These are phyloP conservation scores for Paramormyrops hopkinsi DNA, from an alignment of 2,797 vertebrate species.

Conservation along the genomic window DNA sequence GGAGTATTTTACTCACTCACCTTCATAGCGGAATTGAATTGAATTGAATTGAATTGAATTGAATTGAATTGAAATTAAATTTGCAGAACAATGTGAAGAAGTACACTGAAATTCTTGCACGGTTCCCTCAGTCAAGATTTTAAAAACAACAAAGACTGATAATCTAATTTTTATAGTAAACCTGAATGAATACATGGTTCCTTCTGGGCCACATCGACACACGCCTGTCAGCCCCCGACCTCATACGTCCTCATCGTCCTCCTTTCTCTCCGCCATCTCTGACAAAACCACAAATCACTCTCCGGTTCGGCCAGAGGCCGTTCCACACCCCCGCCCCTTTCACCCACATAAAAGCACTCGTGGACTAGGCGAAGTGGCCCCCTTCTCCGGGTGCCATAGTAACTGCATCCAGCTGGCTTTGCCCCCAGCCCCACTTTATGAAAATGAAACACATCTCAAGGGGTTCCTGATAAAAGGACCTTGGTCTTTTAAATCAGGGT, in stretches of 20 bases:
- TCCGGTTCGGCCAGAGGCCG: background rate
- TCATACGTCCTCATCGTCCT: background rate
- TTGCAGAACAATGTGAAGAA: background rate
- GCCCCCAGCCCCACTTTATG: background rate
- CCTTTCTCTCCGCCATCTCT: background rate
- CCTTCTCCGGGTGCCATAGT: background rate
- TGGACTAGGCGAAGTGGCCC: background rate
- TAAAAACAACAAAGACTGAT: background rate
- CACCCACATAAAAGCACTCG: background rate
- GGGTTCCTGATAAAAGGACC: background rate
- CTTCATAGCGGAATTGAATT: background rate
- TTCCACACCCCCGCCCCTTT: background rate
- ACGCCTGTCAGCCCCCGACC: background rate
- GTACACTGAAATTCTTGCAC: background rate
- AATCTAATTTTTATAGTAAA: background rate
- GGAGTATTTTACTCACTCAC: background rate
- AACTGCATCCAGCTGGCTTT: background rate
- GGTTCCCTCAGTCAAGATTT: background rate
- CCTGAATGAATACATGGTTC: background rate
- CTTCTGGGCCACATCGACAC: background rate
- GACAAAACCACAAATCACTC: background rate
- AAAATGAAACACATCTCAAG: background rate
- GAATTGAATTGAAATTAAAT: background rate
- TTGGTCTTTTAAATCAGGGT: background rate
- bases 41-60: background rate